These are phyloP conservation scores for Eretmochelys imbricata DNA, from an alignment of 2,113 vertebrate genomes.

Conservation along the genomic window DNA sequence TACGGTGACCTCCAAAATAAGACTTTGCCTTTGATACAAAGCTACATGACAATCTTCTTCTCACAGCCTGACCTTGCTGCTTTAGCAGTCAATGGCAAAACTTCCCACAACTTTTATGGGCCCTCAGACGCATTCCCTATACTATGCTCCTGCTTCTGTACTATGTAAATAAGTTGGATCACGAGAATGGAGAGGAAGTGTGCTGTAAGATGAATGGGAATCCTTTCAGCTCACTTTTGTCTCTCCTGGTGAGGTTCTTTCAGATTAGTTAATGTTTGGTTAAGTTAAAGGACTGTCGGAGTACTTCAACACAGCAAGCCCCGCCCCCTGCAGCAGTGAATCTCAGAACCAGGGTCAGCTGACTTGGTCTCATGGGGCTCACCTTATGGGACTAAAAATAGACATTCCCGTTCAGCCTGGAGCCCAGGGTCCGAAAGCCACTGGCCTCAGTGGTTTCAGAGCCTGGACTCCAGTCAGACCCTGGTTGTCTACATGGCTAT, in stretches of 20 bases:
- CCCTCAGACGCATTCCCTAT: not conserved
- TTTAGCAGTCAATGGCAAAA: not conserved
- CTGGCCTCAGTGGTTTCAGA: not conserved
- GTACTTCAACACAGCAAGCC: not conserved
- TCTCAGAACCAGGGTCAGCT: not conserved
- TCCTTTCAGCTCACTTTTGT: not conserved
- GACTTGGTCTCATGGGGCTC: not conserved
- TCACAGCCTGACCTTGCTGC: not conserved
- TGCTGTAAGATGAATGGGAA: not conserved
- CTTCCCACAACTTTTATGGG: not conserved
- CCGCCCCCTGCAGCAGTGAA: not conserved
- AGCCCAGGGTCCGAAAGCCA: not conserved
- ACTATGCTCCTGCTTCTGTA: not conserved
- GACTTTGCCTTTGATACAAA: slow-evolving; percentile 38
- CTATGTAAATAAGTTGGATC: not conserved
- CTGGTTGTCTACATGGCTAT: not conserved
- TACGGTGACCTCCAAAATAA: slow-evolving; percentile 22
- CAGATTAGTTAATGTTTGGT: not conserved
- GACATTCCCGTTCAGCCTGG: not conserved
- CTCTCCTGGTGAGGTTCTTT: not conserved
- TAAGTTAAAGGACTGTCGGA: not conserved
- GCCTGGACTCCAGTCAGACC: not conserved
- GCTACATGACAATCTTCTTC: fast-evolving
- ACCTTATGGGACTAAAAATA: not conserved
- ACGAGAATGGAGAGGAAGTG: not conserved